Evolutionary conservation across 2,797 vertebrate genomes (phyloP).

Genomic region (Aeoliscus strigatus): DNA sequence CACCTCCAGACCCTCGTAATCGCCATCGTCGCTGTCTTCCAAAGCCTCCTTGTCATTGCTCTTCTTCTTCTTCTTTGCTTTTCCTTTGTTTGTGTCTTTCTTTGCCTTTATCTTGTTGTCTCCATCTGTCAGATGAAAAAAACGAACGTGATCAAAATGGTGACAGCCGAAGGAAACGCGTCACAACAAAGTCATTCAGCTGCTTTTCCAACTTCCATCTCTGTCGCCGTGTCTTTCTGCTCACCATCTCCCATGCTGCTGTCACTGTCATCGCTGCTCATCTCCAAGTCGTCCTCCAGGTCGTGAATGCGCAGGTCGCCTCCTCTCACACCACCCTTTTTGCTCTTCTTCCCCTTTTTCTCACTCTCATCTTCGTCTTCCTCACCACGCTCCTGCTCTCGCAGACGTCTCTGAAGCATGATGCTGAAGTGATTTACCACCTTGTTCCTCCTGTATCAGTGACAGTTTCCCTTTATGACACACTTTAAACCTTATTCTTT

Average conservation of each 20-base stretch:
- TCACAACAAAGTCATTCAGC: too few species aligned
- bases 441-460: slow-evolving; percentile 83
- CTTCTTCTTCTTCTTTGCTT: slow-evolving; percentile 82
- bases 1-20: slow-evolving; percentile 89
- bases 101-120: slow-evolving; percentile 71
- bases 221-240: slow-evolving; percentile 6
- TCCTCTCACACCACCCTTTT: slow-evolving; percentile 69
- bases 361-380: slow-evolving; percentile 80
- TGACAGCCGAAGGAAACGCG: too few species aligned
- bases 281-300: slow-evolving; percentile 87
- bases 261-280: slow-evolving; percentile 86
- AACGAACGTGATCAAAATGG: too few species aligned
- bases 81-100: slow-evolving; percentile 65
- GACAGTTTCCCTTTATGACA: too few species aligned
- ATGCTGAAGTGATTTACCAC: slow-evolving; percentile 95
- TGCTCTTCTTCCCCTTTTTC: slow-evolving; percentile 82
- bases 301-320: slow-evolving; percentile 85
- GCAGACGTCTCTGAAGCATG: slow-evolving; percentile 89
- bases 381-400: slow-evolving; percentile 80
- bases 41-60: slow-evolving; percentile 79
- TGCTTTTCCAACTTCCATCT: too few species aligned
- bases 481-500: too few species aligned
- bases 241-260: slow-evolving; percentile 82
- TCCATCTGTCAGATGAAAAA: slow-evolving; percentile 60
- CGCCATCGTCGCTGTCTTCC: slow-evolving; percentile 90